Base-by-base conservation (phyloP, 1,140 invertebrate genomes). In the Rhopalosiphum padi region DNA sequence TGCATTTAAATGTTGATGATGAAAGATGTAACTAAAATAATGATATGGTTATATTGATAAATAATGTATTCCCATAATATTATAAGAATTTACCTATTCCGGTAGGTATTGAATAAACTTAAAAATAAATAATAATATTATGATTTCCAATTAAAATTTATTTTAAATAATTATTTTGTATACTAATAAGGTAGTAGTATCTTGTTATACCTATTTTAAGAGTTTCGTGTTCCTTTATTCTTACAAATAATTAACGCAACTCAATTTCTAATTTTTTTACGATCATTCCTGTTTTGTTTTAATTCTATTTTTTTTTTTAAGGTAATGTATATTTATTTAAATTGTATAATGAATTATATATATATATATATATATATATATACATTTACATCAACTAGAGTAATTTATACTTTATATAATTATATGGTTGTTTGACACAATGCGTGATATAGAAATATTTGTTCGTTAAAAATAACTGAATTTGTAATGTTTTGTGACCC, bases 351-450 rank as follows among this genome's bases (percentile, higher is more conserved):
- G 60, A 68, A 68, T 30, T 30, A 68, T 68, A 11, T n/a, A 68
- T 68, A n/a, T n/a, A n/a, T n/a, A n/a, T n/a, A n/a, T n/a, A n/a
- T n/a, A n/a, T 30, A 68, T 68, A 11, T n/a, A 68, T 68, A 30
- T 15, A n/a, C n/a, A n/a, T n/a, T 60, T 68, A 4, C 30, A 68
- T 30, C 25, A 68, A n/a, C 30, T 68, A 68, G 60, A 68, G 30
- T 68, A 68, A 15, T 68, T 68, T 68, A n/a, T 68, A 68, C 60
- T 30, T 68, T 30, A 68, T 68, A 68, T 68, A 68, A 68, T 68
- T 68, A 68, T 68, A 68, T 68, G 60, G 60, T 68, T 68, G 60
- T 68, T 68, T 68, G 60, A 68, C 60, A 68, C 60, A 68, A 68
- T 68, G 60, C 60, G 60, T 68, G 60, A 68, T 68, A 68, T 30